Conservation (phyloP, 2,113 vertebrate species). For the Zapornia atra region DNA sequence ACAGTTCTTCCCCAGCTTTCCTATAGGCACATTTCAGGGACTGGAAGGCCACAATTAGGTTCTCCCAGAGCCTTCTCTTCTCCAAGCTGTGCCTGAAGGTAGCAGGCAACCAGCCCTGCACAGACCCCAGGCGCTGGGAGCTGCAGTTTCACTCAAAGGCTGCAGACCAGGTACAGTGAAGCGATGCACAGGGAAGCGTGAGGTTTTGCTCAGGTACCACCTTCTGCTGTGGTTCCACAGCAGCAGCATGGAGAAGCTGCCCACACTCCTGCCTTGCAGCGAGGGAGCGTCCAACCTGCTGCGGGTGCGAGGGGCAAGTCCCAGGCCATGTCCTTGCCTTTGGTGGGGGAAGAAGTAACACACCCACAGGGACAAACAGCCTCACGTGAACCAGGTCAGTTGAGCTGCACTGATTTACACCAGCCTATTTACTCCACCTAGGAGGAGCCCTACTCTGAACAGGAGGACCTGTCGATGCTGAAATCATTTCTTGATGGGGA, state of each 20-base stretch:
- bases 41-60: no score
- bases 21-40: no score
- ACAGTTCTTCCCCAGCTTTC: no score
- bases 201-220: not conserved
- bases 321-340: not conserved
- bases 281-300: fast-evolving
- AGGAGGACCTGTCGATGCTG: not conserved
- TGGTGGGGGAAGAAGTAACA: not conserved
- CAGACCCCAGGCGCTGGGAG: not conserved
- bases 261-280: fast-evolving
- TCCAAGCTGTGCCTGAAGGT: not conserved
- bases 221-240: not conserved
- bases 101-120: not conserved
- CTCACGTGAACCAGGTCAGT: not conserved
- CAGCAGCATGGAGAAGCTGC: not conserved
- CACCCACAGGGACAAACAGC: not conserved
- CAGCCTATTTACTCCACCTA: no score
- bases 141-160: not conserved
- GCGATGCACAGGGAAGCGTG: fast-evolving
- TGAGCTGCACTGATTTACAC: not conserved
- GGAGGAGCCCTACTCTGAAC: not conserved
- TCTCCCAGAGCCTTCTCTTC: no score
- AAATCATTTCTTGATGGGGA: not conserved
- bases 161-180: not conserved
- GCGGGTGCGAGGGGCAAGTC: not conserved